Base-by-base conservation (phyloP, 2,797 vertebrate species). In the Cyclopterus lumpus region DNA sequence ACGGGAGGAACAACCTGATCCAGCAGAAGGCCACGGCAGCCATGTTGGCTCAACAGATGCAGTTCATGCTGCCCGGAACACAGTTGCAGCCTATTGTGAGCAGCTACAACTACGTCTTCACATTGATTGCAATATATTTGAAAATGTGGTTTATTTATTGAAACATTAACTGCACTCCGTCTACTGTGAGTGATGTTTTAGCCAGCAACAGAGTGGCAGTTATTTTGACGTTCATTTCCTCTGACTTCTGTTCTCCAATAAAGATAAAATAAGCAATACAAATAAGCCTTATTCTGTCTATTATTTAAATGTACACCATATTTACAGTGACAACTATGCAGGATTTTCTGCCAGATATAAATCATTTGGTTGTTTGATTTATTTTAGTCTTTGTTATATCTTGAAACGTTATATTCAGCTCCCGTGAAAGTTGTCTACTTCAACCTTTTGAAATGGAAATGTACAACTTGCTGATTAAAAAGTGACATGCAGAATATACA, bases 31-130 rank as follows among this genome's bases (percentile, higher is more conserved):
- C 96, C 0, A 96, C 96, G 0, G 97, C 97, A 20, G 97, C 96
- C 92, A 99, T 99, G 97, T 96, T 99, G 81, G 95, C 98, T 86
- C 98, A 99, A 93, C 97, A 99, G 88, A 97, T 99, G 97, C 98
- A 98, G 90, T 96, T 97, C 92, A 97, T 99, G 96, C 91, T 99
- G 62, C 97, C 97, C 0, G 97, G 97, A 80, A 88, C 96, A 20
- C 97, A 97, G 80, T 93, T 99, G 92, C 95, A 98, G 92, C 96
- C 97, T 20, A 95, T 99, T 83, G 98, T 99, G 92, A 99, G 97
- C 93, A 32, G 30, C 14, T 68, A 28, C 62, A 72, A 53, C 15
- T 18, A 28, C 10, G 4, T 44, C 44, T 48, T 26, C 51, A 44
- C 16, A n/a, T n/a, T n/a, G n/a, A 48, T 22, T 76, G n/a, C 55